Percentiles rank a stretch among this genome's conserved stretches.
Evolutionary conservation across 2,888 invertebrate species (phyloP).

Genomic region (Epirrhoe alternata): DNA sequence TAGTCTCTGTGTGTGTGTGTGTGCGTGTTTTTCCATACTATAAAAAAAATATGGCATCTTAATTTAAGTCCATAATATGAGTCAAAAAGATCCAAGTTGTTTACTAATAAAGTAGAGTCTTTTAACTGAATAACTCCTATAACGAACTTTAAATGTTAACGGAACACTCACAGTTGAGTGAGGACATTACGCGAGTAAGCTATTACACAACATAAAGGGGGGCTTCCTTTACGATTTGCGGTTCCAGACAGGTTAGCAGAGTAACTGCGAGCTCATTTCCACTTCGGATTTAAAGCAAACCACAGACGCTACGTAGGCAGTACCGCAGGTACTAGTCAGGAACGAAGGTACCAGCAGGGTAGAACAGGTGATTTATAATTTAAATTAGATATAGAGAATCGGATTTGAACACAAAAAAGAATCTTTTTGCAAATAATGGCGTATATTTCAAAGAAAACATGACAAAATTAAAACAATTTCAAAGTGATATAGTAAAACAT

Average conservation of each 20-base stretch:
- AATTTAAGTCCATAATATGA: too few relatives aligned
- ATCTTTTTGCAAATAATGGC: background rate
- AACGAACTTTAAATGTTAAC: constrained; percentile 50
- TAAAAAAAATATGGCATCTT: too few relatives aligned
- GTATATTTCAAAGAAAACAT: background rate
- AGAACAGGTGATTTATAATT: constrained; percentile 12
- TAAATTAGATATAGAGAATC: background rate
- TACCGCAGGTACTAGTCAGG: constrained; percentile 45
- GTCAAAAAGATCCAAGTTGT: too few relatives aligned
- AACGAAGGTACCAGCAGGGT: constrained; percentile 41
- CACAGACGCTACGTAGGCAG: constrained; percentile 64
- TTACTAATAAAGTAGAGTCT: background rate
- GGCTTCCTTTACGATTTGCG: constrained; percentile 69
- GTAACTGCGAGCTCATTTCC: constrained; percentile 74
- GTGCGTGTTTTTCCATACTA: too few relatives aligned
- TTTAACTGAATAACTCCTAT: constrained; percentile 10
- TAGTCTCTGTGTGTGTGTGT: too few relatives aligned
- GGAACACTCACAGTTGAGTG: constrained; percentile 71
- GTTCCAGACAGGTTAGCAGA: constrained; percentile 63
- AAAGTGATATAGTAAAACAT: background rate
- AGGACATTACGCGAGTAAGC: constrained; percentile 60
- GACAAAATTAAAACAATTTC: background rate
- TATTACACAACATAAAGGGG: constrained; percentile 66
- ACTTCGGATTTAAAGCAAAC: constrained; percentile 70
- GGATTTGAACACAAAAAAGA: background rate